Percentiles rank a stretch among this genome's conserved stretches.
Conservation (phyloP, 2,113 vertebrate species). For the Puntigrus tetrazona region DNA sequence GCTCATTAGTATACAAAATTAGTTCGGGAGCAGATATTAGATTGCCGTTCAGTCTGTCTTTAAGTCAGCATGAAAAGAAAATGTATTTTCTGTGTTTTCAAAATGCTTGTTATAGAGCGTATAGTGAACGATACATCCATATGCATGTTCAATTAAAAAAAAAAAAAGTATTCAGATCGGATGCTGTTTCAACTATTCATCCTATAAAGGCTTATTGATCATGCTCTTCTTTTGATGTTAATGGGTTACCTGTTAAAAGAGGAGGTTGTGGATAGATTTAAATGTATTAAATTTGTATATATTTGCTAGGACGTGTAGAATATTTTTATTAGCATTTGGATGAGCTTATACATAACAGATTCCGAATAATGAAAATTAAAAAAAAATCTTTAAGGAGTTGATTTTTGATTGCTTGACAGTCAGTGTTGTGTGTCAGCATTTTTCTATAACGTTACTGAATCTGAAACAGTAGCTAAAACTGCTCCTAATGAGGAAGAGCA, state of each 20-base stretch:
- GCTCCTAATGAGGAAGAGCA: slow-evolving; percentile 1
- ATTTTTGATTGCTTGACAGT: neutral
- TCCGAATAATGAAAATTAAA: no score
- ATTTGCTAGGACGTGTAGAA: neutral
- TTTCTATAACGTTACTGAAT: slow-evolving; percentile 8
- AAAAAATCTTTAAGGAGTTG: no score
- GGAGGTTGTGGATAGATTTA: neutral
- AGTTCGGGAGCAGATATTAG: neutral
- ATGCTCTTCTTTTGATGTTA: neutral
- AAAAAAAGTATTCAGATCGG: neutral
- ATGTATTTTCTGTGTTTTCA: neutral
- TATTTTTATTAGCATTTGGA: neutral
- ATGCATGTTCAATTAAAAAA: neutral
- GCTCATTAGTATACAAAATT: neutral
- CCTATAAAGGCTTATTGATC: no score
- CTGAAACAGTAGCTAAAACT: neutral
- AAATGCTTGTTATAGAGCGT: neutral
- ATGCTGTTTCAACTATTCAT: neutral
- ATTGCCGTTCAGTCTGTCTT: neutral
- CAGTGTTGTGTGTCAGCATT: neutral
- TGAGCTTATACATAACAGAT: neutral
- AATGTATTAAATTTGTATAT: neutral
- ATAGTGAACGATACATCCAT: neutral
- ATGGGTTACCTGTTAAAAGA: neutral
- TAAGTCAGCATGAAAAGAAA: neutral